A percentile compares a stretch with the other conserved stretches of the same genome.
Evolutionary conservation across 2,797 vertebrate genomes (phyloP).

Genomic region (Gymnodraco acuticeps): DNA sequence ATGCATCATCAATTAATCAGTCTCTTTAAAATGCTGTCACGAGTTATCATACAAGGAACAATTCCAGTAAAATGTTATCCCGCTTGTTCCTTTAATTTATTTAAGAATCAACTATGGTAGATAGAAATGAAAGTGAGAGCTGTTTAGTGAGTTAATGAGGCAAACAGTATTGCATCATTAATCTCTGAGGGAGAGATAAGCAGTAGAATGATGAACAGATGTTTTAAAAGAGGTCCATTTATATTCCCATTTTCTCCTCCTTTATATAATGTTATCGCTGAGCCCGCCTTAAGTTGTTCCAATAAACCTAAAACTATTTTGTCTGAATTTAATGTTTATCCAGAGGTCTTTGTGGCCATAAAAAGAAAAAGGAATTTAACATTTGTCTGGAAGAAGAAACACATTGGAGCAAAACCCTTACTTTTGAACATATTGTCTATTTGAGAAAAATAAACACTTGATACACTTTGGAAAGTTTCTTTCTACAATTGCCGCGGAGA

Average conservation of each 20-base stretch:
- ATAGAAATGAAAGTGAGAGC: background rate
- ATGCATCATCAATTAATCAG: background rate
- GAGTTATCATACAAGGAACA: too few relatives aligned
- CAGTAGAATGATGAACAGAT: conserved; percentile 19
- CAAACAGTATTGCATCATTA: background rate
- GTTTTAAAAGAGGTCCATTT: conserved; percentile 10
- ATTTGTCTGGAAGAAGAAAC: too few relatives aligned
- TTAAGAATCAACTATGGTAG: background rate
- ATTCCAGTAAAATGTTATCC: too few relatives aligned
- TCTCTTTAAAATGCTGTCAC: too few relatives aligned
- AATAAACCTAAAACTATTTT: background rate
- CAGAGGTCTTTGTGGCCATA: background rate
- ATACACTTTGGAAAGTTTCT: too few relatives aligned
- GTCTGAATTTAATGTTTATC: background rate
- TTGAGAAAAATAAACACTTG: too few relatives aligned
- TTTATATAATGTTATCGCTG: background rate
- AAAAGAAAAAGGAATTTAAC: background rate
- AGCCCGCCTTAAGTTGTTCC: background rate
- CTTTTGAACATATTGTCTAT: too few relatives aligned
- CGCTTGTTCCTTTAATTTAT: too few relatives aligned
- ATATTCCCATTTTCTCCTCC: background rate
- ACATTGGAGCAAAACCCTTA: too few relatives aligned
- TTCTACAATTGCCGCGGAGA: too few relatives aligned
- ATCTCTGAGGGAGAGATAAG: conserved; percentile 9
- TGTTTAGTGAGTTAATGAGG: conserved; percentile 11